Evolutionary conservation across 2,888 invertebrate genomes (phyloP).

Genomic region (Laspeyria flexula): DNA sequence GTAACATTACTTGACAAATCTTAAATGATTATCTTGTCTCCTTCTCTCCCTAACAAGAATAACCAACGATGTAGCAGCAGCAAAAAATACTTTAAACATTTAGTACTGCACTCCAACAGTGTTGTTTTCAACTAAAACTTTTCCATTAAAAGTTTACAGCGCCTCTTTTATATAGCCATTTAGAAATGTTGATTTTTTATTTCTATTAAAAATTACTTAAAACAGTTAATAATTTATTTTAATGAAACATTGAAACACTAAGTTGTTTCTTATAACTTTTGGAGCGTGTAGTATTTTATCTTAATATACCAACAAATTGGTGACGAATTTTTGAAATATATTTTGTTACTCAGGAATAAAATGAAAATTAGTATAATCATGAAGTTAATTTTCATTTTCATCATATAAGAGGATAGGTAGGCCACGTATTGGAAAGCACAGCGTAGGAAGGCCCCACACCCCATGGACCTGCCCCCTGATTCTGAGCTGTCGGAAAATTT

Average conservation of each 20-base stretch:
- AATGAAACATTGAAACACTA: constrained; percentile 7
- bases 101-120: constrained; percentile 62
- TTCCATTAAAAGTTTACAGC: constrained; percentile 68
- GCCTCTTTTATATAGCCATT: constrained; percentile 36
- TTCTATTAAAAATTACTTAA: constrained; percentile 23
- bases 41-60: constrained; percentile 20
- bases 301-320: background rate
- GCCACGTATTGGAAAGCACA: too few relatives aligned
- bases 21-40: background rate
- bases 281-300: constrained; percentile 5
- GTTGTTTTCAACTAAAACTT: constrained; percentile 70
- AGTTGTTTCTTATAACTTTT: constrained; percentile 6
- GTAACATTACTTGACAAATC: constrained; percentile 12
- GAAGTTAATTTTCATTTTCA: too few relatives aligned
- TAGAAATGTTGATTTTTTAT: constrained; percentile 32
- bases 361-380: too few relatives aligned
- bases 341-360: too few relatives aligned
- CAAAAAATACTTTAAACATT: constrained; percentile 58
- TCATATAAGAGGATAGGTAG: too few relatives aligned
- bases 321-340: constrained; percentile 1
- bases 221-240: constrained; percentile 7
- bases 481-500: too few relatives aligned
- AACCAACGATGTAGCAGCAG: constrained; percentile 12
- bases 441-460: too few relatives aligned
- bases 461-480: too few relatives aligned